Conservation (phyloP, 2,888 invertebrate genomes). For the Saturnia japonica region DNA sequence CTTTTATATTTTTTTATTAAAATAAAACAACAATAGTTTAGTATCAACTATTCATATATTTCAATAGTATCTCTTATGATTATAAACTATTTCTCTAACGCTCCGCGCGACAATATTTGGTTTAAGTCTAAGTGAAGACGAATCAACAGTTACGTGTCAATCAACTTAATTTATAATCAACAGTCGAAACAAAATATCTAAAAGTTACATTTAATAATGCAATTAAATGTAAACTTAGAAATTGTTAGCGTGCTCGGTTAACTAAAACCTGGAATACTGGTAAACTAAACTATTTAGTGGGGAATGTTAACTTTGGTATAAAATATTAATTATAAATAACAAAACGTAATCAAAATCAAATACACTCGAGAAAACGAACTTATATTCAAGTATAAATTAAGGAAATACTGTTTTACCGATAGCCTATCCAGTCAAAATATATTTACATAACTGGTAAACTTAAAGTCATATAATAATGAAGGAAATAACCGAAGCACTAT, state of each 20-base stretch:
- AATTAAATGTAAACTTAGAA: constrained; percentile 73
- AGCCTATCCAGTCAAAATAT: constrained; percentile 71
- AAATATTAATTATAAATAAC: constrained; percentile 81
- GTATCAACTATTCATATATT: constrained; percentile 80
- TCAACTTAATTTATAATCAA: constrained; percentile 65
- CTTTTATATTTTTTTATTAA: background rate
- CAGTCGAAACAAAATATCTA: constrained; percentile 69
- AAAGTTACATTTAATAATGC: constrained; percentile 66
- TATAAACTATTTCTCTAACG: constrained; percentile 76
- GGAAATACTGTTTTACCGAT: constrained; percentile 77
- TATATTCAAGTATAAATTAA: constrained; percentile 78
- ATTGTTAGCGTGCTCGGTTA: constrained; percentile 55
- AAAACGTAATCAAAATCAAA: constrained; percentile 77
- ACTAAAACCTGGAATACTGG: constrained; percentile 56
- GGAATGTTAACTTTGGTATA: constrained; percentile 90
- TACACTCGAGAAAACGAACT: constrained; percentile 72
- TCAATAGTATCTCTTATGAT: constrained; percentile 80
- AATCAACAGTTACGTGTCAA: constrained; percentile 73
- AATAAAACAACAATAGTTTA: constrained; percentile 61
- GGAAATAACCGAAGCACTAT: constrained; percentile 36
- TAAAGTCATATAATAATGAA: constrained; percentile 48
- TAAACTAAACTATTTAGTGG: constrained; percentile 79
- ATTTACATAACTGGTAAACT: constrained; percentile 75
- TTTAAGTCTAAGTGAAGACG: constrained; percentile 77
- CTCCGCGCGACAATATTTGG: constrained; percentile 80